A percentile compares a stretch with the other conserved stretches of the same genome.
Conservation (phyloP, 2,113 vertebrate genomes). For the Elephas maximus region DNA sequence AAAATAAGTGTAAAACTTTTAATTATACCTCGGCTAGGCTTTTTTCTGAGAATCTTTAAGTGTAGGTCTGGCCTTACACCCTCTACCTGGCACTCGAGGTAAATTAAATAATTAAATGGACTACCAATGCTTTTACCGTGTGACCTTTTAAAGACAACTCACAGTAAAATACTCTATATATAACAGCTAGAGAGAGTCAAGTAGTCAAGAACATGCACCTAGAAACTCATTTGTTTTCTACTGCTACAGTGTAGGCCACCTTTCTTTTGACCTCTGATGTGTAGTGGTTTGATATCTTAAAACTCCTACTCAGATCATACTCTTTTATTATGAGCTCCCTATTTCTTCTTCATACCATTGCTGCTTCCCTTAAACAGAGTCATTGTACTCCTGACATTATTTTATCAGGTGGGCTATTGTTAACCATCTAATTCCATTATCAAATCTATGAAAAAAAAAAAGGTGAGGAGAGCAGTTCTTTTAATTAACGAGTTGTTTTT, state of each 20-base stretch:
- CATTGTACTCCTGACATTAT: slow-evolving; percentile 83
- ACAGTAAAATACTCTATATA: neutral
- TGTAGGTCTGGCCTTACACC: neutral
- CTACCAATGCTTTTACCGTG: neutral
- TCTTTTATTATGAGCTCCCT: slow-evolving; percentile 50
- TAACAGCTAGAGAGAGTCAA: neutral
- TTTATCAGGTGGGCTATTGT: slow-evolving; percentile 78
- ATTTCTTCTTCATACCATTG: slow-evolving; percentile 67
- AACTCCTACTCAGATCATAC: neutral
- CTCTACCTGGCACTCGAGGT: neutral
- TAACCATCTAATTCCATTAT: slow-evolving; percentile 81
- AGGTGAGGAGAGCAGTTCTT: slow-evolving; percentile 75
- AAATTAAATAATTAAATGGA: slow-evolving; percentile 36
- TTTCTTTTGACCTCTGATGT: slow-evolving; percentile 26
- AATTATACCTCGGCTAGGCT: neutral
- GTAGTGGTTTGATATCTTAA: slow-evolving; percentile 2
- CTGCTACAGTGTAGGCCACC: neutral
- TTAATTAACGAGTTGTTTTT: slow-evolving; percentile 85
- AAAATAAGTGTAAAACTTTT: neutral
- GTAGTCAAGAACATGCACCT: neutral
- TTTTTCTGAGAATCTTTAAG: neutral
- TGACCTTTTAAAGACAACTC: slow-evolving; percentile 56
- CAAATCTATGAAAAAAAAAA: slow-evolving; percentile 75
- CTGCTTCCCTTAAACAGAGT: slow-evolving; percentile 73
- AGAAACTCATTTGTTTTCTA: neutral